Evolutionary conservation across 2,797 vertebrate genomes (phyloP), one percentile per base, ranked within the genome.

Genomic region (Tapera naevia): DNA sequence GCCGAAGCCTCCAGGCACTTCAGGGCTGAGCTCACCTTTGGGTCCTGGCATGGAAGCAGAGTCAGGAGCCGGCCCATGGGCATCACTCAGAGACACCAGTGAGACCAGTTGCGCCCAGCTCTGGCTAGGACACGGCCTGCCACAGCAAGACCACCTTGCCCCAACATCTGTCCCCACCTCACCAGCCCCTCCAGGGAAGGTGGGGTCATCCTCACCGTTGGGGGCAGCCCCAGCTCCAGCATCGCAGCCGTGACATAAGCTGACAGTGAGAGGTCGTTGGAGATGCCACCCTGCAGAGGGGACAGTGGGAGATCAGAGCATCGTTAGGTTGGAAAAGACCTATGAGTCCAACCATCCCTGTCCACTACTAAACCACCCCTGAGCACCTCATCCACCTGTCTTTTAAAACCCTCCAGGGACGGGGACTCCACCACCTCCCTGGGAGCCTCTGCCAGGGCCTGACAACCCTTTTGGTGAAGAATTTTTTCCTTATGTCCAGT

Each of bases 1-100:
- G 97, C 95, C 11, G 98, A 82, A 16, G 95, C 58, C 25, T 93
- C 51, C 65, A 99, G 97, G 53, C 98, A 99, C 5, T 1, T n/a
- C 65, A 99, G 95, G 64, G 97, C 93, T 4, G 46, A 95, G 56
- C 69, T 80, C 6, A 98, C 94, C 21, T 89, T 14, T 0, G 69
- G 69, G 15, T 96, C 89, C 96, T 97, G 82, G 12, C 2, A 0
- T 0, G 8, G 58, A 37, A 80, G 5, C 0, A 0, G 24, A 60
- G 86, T 88, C 80, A 89, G 67, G 33, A 81, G 22, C n/a, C 30
- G 11, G 37, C 21, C 50, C 66, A 8, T 0, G 4, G 35, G 28
- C 6, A 33, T 37, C 1, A 0, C 50, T 23, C 53, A 28, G 12
- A 60, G 13, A 12, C 9, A 16, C 62, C 54, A 24, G 22, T 19